Percentiles rank a stretch among this genome's conserved stretches.
Evolutionary conservation across 2,888 invertebrate species (phyloP).

Genomic region (Rapana venosa): DNA sequence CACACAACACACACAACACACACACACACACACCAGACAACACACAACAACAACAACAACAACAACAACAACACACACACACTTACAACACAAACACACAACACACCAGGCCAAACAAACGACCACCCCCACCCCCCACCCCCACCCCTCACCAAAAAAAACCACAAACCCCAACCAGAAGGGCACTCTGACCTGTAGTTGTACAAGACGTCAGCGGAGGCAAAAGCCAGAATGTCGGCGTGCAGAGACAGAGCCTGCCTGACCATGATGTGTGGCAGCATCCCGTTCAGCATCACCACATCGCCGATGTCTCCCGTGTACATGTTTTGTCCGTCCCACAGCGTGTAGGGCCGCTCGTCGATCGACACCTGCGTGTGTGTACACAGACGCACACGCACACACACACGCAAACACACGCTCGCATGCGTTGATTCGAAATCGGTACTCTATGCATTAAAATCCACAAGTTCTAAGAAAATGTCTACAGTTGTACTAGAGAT

Average conservation of each 20-base stretch:
- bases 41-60: no score
- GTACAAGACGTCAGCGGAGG: not conserved
- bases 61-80: not conserved
- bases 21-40: no score
- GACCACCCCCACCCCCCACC: not conserved
- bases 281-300: not conserved
- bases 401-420: no score
- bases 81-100: no score
- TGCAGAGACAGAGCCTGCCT: not conserved
- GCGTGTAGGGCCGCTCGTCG: not conserved
- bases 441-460: no score
- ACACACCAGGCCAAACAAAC: no score
- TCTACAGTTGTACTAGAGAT: no score
- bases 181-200: constrained; percentile 1
- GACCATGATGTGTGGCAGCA: constrained; percentile 1
- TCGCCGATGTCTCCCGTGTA: constrained; percentile 3
- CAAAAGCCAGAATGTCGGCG: constrained; percentile 9
- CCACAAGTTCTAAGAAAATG: no score
- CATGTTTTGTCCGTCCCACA: constrained; percentile 20
- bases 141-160: not conserved
- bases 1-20: no score
- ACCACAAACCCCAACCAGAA: not conserved
- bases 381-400: no score
- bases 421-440: no score
- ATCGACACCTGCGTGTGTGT: not conserved